These are phyloP conservation scores for Vidua chalybeata DNA, from an alignment of 2,113 vertebrate species.

Conservation along the genomic window DNA sequence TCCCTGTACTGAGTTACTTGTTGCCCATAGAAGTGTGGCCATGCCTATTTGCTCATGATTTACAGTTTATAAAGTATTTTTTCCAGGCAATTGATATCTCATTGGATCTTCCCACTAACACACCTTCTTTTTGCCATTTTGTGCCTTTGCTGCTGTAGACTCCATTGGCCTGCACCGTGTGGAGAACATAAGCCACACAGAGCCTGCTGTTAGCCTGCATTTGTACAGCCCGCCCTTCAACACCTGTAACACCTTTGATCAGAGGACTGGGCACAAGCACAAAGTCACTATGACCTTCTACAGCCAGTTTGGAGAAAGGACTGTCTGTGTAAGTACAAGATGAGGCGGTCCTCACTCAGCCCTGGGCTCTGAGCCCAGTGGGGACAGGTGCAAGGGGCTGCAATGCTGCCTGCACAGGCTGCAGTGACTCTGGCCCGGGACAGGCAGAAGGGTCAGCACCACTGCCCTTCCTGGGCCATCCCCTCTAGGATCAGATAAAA, in stretches of 20 bases:
- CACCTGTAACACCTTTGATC: constrained; percentile 90
- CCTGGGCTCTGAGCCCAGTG: rapidly evolving
- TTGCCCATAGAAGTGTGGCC: neutral
- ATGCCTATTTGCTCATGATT: neutral
- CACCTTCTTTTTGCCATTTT: neutral
- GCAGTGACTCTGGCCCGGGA: rapidly evolving
- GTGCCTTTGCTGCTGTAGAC: constrained; percentile 70
- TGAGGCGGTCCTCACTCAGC: rapidly evolving
- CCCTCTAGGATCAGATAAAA: neutral
- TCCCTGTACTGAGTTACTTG: neutral
- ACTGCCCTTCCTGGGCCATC: neutral
- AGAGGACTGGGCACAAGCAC: constrained; percentile 93
- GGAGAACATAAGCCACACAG: constrained; percentile 95
- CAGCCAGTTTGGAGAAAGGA: constrained; percentile 89
- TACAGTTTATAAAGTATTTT: neutral
- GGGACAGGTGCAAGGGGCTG: rapidly evolving
- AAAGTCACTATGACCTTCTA: constrained; percentile 94
- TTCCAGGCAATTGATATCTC: neutral
- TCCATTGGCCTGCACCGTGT: constrained; percentile 94
- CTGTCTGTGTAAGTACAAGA: constrained; percentile 81
- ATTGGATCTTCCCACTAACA: neutral
- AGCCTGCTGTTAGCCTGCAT: constrained; percentile 89
- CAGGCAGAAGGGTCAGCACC: neutral
- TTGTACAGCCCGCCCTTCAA: constrained; percentile 94
- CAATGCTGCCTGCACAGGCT: neutral